These are phyloP conservation scores for Machimus rusticus DNA, from an alignment of 2,888 invertebrate genomes.

Conservation along the genomic window DNA sequence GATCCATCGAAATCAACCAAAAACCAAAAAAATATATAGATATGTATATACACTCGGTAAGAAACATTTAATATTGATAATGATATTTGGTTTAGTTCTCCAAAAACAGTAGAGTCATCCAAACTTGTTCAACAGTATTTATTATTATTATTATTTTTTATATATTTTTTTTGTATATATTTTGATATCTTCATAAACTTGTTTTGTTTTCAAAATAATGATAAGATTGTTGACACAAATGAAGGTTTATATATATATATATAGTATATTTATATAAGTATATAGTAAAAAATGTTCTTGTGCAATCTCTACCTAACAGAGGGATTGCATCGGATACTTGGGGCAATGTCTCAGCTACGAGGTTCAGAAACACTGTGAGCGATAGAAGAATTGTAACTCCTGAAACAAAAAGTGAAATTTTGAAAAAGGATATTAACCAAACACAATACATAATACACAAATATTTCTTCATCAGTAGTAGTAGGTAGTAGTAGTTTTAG, in stretches of 20 bases:
- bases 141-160: not conserved
- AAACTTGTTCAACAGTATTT: slow-evolving; percentile 38
- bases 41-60: slow-evolving; percentile 38
- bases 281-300: slow-evolving; percentile 50
- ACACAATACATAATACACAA: slow-evolving; percentile 11
- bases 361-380: slow-evolving; percentile 99
- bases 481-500: slow-evolving; percentile 8
- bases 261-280: slow-evolving; percentile 19
- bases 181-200: not conserved
- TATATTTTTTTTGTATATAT: slow-evolving; percentile 34
- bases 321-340: slow-evolving; percentile 99
- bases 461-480: slow-evolving; percentile 24
- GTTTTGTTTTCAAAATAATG: slow-evolving; percentile 21
- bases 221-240: slow-evolving; percentile 39
- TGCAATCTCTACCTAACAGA: slow-evolving; percentile 89
- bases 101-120: slow-evolving; percentile 36
- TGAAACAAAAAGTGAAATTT: slow-evolving; percentile 68
- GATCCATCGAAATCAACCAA: not conserved
- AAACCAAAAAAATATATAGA: slow-evolving; percentile 5
- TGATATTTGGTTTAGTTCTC: slow-evolving; percentile 38
- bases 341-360: slow-evolving; percentile 99
- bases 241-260: slow-evolving; percentile 32
- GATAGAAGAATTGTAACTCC: slow-evolving; percentile 99
- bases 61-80: slow-evolving; percentile 28
- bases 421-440: slow-evolving; percentile 22